phyloP scores from a whole-genome alignment of 2,888 invertebrate species.

The Leistus spinibarbis region DNA sequence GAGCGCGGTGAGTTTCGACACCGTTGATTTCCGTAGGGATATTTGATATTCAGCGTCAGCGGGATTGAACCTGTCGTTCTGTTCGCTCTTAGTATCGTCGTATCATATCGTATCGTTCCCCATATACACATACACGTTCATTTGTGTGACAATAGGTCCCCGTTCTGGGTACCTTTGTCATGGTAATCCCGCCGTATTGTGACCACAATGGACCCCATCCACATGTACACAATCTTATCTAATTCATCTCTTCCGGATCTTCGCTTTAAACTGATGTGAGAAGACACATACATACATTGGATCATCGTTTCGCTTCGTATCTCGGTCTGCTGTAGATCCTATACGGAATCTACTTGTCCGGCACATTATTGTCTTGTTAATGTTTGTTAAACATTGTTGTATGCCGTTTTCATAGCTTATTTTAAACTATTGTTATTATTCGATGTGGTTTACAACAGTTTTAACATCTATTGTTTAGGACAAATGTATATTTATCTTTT shows the following conservation, averaged over 20 bases:
- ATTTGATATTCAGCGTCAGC: constrained; percentile 30
- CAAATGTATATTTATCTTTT: background rate
- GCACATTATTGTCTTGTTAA: constrained; percentile 26
- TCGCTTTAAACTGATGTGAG: constrained; percentile 33
- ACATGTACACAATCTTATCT: constrained; percentile 38
- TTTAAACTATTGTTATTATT: too few relatives aligned
- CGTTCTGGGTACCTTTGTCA: constrained; percentile 30
- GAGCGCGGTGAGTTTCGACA: background rate
- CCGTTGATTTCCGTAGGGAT: constrained; percentile 33
- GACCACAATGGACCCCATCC: constrained; percentile 25
- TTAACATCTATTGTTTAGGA: background rate
- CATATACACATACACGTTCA: background rate
- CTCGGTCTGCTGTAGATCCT: background rate
- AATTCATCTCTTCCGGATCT: constrained; percentile 38
- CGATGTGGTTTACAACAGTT: background rate
- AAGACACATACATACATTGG: constrained; percentile 25
- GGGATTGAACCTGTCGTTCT: background rate
- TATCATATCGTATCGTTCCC: background rate
- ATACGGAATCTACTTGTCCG: constrained; percentile 11
- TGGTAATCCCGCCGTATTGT: constrained; percentile 32
- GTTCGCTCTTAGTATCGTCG: background rate
- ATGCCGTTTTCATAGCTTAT: background rate
- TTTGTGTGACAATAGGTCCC: constrained; percentile 28
- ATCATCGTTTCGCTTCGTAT: background rate
- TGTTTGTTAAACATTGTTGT: background rate